These are phyloP conservation scores for Clarias batrachus DNA, from an alignment of 2,113 vertebrate genomes.

Conservation along the genomic window DNA sequence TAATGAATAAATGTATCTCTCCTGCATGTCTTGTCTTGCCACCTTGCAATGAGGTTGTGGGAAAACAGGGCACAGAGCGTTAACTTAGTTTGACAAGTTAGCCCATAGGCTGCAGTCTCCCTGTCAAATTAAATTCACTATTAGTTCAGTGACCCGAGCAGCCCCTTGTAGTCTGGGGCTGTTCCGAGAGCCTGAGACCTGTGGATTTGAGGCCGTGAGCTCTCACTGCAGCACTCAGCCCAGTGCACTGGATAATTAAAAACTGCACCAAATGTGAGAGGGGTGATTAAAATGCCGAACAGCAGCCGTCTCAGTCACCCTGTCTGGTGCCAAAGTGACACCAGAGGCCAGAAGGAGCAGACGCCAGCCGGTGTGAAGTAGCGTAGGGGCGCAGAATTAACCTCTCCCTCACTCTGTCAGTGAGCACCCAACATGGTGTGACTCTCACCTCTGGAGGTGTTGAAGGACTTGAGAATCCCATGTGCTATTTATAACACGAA, in stretches of 20 bases:
- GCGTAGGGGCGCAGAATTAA: conserved; percentile 27
- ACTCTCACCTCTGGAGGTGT: conserved; percentile 31
- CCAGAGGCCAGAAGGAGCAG: conserved; percentile 45
- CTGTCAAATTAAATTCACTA: conserved; percentile 58
- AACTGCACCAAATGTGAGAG: conserved; percentile 32
- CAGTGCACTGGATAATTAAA: conserved; percentile 52
- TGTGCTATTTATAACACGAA: background rate
- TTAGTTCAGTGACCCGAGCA: conserved; percentile 45
- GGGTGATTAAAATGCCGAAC: conserved; percentile 52
- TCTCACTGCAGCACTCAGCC: conserved; percentile 38
- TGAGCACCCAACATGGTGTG: background rate
- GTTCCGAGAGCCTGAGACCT: conserved; percentile 42
- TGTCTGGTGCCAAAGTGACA: conserved; percentile 49
- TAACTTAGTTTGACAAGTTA: conserved; percentile 49
- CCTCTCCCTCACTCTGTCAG: conserved; percentile 18
- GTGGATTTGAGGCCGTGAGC: conserved; percentile 39
- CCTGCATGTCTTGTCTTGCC: background rate
- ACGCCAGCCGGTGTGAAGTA: conserved; percentile 30
- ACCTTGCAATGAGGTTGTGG: conserved; percentile 24
- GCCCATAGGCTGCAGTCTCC: conserved; percentile 41
- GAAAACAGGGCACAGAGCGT: conserved; percentile 25
- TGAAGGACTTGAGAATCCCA: conserved; percentile 22
- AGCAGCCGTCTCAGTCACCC: conserved; percentile 43
- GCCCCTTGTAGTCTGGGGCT: conserved; percentile 28
- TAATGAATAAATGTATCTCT: background rate